Base-by-base conservation (phyloP, 2,888 invertebrate species). In the Octonoba sinensis region DNA sequence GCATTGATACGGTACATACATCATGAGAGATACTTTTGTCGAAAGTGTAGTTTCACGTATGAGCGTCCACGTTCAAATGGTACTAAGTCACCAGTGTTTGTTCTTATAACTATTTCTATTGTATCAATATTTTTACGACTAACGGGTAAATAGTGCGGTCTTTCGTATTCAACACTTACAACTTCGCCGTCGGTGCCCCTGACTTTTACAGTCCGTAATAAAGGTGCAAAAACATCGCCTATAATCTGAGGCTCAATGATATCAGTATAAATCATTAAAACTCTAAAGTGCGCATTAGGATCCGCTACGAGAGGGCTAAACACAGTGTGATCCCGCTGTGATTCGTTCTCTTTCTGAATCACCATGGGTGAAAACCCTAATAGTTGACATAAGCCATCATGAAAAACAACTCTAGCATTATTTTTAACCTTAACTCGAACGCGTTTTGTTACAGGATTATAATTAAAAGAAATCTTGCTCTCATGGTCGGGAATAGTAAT, bases 121-220 rank as follows among this genome's bases (percentile, higher is more conserved):
- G 27, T 27, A 6, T 2, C 6, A 27, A 27, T 27, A 27, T 27
- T 27, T 27, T 27, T 27, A 3, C 27, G 2, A 27, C 27, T 27
- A 2, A 27, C 27, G 2, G 27, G 27, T 6, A 27, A 6, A 27
- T 27, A 27, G 6, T 27, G 27, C 2, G 27, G 27, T 27, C 27
- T 27, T 27, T 27, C 3, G n/a, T 27, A 27, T 27, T 27, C 27
- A 27, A 27, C 27, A 27, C 6, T 27, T 27, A 3, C 27, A 27
- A 2, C 6, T 6, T 27, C 27, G 3, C 78, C 78, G 36, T 66
- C 72, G 1, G 20, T 46, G 2, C 73, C 62, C 44, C 16, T 65
- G 11, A 86, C 67, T 36, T 84, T 84, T 0, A 86, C 85, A 12
- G 86, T 85, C n/a, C 86, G 75, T 15, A 87, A 24, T 16, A 87